phyloP scores from a whole-genome alignment of 2,113 vertebrate species.

The Zosterops pallidus region DNA sequence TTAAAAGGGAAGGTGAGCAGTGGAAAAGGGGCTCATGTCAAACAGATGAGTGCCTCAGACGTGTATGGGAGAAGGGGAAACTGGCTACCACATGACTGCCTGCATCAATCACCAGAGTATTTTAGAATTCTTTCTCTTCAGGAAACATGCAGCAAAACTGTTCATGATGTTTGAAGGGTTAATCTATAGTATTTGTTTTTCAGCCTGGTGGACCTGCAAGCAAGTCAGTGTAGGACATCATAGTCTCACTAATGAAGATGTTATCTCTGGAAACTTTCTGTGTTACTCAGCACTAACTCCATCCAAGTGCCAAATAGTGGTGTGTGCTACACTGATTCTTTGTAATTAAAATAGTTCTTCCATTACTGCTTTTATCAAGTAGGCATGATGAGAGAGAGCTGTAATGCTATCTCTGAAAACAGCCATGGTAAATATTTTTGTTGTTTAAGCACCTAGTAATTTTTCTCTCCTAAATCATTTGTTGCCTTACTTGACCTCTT shows the following conservation, averaged over 20 bases:
- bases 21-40: neutral
- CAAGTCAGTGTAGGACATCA: neutral
- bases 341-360: slow-evolving; percentile 66
- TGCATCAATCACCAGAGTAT: neutral
- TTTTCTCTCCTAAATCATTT: neutral
- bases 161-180: neutral
- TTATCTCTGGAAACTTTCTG: slow-evolving; percentile 13
- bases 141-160: neutral
- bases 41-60: neutral
- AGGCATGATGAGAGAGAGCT: neutral
- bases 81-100: neutral
- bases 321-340: slow-evolving; percentile 37
- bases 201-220: neutral
- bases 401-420: slow-evolving; percentile 18
- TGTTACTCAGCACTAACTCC: neutral
- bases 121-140: neutral
- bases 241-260: neutral
- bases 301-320: neutral
- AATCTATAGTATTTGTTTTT: neutral
- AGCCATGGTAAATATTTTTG: slow-evolving; percentile 22
- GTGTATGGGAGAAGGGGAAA: neutral
- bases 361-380: slow-evolving; percentile 23
- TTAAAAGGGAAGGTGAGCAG: neutral
- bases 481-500: neutral
- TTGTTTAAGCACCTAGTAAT: neutral